These are phyloP conservation scores for Montipora cactus DNA, from an alignment of 64 coral and sea anemone species.

Conservation along the genomic window DNA sequence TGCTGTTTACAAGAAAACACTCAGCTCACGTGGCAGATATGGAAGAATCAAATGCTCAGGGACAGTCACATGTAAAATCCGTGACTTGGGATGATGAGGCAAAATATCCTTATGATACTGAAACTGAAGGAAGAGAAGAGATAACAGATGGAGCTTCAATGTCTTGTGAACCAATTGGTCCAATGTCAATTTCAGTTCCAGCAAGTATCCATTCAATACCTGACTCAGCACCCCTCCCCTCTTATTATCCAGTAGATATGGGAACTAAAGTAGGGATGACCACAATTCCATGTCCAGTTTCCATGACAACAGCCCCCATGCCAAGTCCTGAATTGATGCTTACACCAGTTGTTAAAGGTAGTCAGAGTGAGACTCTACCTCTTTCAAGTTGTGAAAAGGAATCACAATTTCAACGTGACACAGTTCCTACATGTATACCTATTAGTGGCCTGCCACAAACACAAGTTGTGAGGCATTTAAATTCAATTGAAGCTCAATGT, in stretches of 20 bases:
- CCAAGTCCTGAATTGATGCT: constrained; percentile 86
- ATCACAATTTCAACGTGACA: background rate
- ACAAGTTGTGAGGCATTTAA: constrained; percentile 56
- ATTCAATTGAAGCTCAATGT: background rate
- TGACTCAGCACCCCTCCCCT: background rate
- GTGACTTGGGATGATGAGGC: constrained; percentile 80
- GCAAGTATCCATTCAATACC: constrained; percentile 15
- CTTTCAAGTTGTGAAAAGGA: constrained; percentile 22
- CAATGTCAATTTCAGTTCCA: constrained; percentile 41
- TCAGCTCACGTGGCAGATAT: constrained; percentile 42
- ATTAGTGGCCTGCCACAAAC: background rate
- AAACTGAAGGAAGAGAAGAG: background rate
- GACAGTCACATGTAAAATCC: constrained; percentile 38
- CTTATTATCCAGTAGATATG: background rate
- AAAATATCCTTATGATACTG: background rate
- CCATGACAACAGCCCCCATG: constrained; percentile 63
- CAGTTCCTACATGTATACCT: background rate
- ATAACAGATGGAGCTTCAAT: background rate
- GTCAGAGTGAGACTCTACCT: constrained; percentile 45
- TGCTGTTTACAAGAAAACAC: background rate
- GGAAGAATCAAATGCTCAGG: constrained; percentile 38
- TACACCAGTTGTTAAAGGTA: constrained; percentile 63
- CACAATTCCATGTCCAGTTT: constrained; percentile 61
- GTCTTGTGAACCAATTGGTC: background rate
- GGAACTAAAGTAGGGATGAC: background rate